Conservation (phyloP, 2,797 vertebrate species). For the Neopelma chrysocephalum region DNA sequence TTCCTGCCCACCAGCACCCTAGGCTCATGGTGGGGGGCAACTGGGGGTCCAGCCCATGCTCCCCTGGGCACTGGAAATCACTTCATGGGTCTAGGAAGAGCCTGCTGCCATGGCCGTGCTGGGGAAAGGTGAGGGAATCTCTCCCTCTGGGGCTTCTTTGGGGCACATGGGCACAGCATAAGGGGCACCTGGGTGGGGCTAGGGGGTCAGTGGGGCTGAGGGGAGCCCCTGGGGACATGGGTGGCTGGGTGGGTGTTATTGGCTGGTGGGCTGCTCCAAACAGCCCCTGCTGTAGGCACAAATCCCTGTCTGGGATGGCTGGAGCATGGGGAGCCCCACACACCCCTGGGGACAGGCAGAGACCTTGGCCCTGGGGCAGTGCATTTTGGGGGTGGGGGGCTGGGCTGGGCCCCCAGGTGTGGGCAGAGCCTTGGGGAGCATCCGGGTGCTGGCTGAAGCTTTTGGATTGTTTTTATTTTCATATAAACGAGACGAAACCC, state of each 20-base stretch:
- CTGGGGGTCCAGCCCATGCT: rapidly evolving
- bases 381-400: background rate
- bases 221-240: background rate
- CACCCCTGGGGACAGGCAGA: background rate
- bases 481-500: constrained; percentile 74
- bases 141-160: background rate
- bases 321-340: rapidly evolving
- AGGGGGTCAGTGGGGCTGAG: background rate
- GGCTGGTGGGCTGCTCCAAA: background rate
- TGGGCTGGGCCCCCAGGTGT: rapidly evolving
- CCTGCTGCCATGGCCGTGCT: background rate
- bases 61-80: rapidly evolving
- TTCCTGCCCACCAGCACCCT: background rate
- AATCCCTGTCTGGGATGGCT: background rate
- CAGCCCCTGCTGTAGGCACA: background rate
- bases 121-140: rapidly evolving
- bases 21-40: background rate
- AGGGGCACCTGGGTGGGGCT: background rate
- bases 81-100: background rate
- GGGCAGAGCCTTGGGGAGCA: background rate
- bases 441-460: background rate
- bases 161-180: background rate
- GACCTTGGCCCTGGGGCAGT: background rate
- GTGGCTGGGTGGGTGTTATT: background rate
- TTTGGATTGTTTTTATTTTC: constrained; percentile 71